A percentile compares a stretch with the other conserved stretches of the same genome.
Conservation (phyloP, 2,797 vertebrate genomes). For the Pyrrhura leucotis region DNA sequence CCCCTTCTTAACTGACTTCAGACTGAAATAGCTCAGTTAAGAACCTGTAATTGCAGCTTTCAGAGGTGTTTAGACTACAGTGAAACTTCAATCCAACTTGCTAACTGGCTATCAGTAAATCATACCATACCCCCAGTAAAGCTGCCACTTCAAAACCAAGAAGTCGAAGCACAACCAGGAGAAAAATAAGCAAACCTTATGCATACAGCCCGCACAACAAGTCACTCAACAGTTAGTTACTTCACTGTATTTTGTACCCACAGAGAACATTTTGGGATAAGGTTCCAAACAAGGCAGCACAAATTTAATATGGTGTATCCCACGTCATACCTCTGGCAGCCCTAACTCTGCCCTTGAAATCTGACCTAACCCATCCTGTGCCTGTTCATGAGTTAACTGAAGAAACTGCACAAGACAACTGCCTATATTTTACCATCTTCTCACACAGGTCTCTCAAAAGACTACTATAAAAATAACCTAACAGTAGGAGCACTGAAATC, state of each 20-base stretch:
- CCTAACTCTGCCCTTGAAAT: not conserved
- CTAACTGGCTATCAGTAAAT: not conserved
- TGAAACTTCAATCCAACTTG: not conserved
- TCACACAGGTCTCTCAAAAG: not conserved
- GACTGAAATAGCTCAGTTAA: not conserved
- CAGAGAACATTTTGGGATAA: not conserved
- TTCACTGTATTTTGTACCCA: not conserved
- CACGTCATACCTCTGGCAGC: not conserved
- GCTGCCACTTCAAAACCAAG: not conserved
- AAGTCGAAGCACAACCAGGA: not conserved
- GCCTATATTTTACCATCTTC: not conserved
- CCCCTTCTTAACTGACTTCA: not conserved
- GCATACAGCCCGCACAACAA: not conserved
- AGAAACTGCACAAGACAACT: not conserved
- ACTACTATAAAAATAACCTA: not conserved
- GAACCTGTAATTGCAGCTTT: not conserved
- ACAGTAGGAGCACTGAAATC: not conserved
- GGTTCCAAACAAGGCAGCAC: not conserved
- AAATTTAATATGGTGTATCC: not conserved
- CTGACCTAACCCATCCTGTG: not conserved
- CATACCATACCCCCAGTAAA: not conserved
- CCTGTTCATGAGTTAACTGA: not conserved
- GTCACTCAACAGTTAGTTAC: not conserved
- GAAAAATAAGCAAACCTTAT: not conserved
- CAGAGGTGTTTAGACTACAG: not conserved